Conservation (phyloP, 2,888 invertebrate species). For the Venustoraphidia nigricollis region DNA sequence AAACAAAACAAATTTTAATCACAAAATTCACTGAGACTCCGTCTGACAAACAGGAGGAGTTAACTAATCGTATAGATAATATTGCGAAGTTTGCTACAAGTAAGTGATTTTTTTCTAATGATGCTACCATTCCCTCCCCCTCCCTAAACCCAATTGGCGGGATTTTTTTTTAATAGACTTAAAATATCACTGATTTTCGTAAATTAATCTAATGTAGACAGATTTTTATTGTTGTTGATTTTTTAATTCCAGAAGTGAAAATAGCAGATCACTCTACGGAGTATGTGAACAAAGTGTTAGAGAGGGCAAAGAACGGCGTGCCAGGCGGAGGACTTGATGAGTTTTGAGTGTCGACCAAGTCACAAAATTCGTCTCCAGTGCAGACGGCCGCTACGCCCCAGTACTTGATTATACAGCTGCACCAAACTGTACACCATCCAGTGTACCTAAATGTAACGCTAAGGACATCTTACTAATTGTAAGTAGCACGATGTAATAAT, state of each 20-base stretch:
- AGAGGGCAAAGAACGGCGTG: conserved; percentile 68
- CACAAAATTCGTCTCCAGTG: neutral
- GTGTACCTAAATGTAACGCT: too few relatives aligned
- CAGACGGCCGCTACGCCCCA: neutral
- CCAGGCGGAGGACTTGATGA: conserved; percentile 65
- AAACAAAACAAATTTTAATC: conserved; percentile 58
- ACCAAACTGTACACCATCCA: too few relatives aligned
- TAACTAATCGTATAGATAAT: conserved; percentile 54
- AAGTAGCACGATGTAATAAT: too few relatives aligned
- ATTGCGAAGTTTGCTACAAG: conserved; percentile 54
- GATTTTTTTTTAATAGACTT: too few relatives aligned
- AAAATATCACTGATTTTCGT: too few relatives aligned
- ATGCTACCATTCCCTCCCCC: too few relatives aligned
- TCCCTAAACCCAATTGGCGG: too few relatives aligned
- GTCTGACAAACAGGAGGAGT: conserved; percentile 41
- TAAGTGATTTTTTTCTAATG: conserved; percentile 28
- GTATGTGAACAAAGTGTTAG: conserved; percentile 83
- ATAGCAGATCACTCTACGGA: conserved; percentile 88
- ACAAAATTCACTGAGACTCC: conserved; percentile 46
- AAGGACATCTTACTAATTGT: too few relatives aligned
- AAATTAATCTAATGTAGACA: too few relatives aligned
- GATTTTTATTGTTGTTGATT: conserved; percentile 4
- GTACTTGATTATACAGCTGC: too few relatives aligned
- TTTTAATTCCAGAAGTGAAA: conserved; percentile 50
- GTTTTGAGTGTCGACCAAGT: conserved; percentile 27